These are phyloP conservation scores for Tetraodon nigroviridis DNA, from an alignment of 2,113 vertebrate species.

Conservation along the genomic window DNA sequence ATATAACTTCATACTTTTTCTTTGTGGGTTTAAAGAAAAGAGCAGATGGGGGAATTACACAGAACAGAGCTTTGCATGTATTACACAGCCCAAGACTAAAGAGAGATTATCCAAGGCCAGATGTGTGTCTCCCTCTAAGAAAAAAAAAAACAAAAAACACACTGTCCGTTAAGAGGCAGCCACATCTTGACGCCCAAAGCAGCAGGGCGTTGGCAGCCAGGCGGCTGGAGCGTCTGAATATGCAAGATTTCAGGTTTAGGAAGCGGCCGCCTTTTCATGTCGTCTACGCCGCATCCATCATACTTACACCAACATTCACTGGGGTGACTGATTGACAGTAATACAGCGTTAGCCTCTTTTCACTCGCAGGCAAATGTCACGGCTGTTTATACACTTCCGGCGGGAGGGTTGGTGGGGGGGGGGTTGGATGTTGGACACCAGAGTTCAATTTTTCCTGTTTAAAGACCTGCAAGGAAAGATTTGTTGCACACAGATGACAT, in stretches of 20 bases:
- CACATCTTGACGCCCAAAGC: conserved; percentile 40
- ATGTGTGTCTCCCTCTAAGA: conserved; percentile 69
- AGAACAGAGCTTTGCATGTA: conserved; percentile 62
- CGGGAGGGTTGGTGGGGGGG: too few relatives aligned
- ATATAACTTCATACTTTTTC: conserved; percentile 3
- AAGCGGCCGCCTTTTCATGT: conserved; percentile 49
- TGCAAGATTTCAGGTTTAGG: conserved; percentile 61
- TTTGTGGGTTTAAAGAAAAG: conserved; percentile 34
- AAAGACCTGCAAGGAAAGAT: conserved; percentile 23
- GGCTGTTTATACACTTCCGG: conserved; percentile 41
- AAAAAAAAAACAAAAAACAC: conserved; percentile 28
- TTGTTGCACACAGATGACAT: conserved; percentile 2
- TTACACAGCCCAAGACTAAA: conserved; percentile 56
- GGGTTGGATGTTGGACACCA: conserved; percentile 10
- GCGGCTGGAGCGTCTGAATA: conserved; percentile 56
- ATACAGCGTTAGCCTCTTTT: conserved; percentile 61
- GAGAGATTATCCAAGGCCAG: conserved; percentile 69
- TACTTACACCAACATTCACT: conserved; percentile 57
- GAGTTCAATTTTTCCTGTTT: conserved; percentile 31
- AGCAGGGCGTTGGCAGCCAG: conserved; percentile 45
- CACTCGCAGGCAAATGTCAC: conserved; percentile 45
- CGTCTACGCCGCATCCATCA: conserved; percentile 56
- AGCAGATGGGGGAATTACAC: conserved; percentile 61
- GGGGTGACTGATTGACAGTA: conserved; percentile 59
- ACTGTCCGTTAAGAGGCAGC: conserved; percentile 54